phyloP scores from a whole-genome alignment of 1,140 invertebrate genomes.

The Zaprionus capensis region DNA sequence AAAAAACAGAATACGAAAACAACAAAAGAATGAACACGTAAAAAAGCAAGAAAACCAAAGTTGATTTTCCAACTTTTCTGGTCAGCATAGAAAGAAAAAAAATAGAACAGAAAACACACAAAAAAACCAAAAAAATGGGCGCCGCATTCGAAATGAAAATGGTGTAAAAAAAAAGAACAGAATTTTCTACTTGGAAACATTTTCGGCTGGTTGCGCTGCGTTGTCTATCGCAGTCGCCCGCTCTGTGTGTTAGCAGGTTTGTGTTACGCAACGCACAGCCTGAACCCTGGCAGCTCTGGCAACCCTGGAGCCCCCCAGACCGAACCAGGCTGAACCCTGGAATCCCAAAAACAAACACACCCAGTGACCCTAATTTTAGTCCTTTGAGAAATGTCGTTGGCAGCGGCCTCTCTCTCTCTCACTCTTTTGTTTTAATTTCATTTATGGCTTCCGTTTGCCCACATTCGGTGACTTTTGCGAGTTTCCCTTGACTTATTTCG shows the following conservation, averaged over 20 bases:
- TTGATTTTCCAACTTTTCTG: constrained; percentile 67
- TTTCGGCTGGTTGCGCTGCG: constrained; percentile 47
- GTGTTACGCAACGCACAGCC: constrained; percentile 50
- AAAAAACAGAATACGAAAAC: constrained; percentile 38
- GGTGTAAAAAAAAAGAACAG: constrained; percentile 52
- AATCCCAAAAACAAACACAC: constrained; percentile 68
- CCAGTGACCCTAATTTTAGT: constrained; percentile 82
- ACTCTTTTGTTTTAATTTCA: constrained; percentile 78
- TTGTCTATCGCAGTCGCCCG: constrained; percentile 36
- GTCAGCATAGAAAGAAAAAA: constrained; percentile 50
- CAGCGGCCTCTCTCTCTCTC: neutral
- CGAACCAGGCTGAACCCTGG: constrained; percentile 46
- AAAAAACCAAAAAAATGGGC: constrained; percentile 66
- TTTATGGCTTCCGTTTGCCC: constrained; percentile 79
- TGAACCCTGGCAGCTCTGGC: constrained; percentile 23
- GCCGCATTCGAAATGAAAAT: constrained; percentile 70
- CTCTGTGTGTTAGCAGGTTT: constrained; percentile 65
- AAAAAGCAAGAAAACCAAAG: constrained; percentile 54
- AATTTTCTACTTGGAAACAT: constrained; percentile 74
- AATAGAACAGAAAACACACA: neutral
- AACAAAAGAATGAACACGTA: constrained; percentile 42
- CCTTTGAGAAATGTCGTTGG: constrained; percentile 71
- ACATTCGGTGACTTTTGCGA: constrained; percentile 61
- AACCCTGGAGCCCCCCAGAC: neutral
- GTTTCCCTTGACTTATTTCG: constrained; percentile 40